Evolutionary conservation across 2,113 vertebrate species (phyloP), one percentile per base, ranked within the genome.

Genomic region (Protomyctophum bolini): DNA sequence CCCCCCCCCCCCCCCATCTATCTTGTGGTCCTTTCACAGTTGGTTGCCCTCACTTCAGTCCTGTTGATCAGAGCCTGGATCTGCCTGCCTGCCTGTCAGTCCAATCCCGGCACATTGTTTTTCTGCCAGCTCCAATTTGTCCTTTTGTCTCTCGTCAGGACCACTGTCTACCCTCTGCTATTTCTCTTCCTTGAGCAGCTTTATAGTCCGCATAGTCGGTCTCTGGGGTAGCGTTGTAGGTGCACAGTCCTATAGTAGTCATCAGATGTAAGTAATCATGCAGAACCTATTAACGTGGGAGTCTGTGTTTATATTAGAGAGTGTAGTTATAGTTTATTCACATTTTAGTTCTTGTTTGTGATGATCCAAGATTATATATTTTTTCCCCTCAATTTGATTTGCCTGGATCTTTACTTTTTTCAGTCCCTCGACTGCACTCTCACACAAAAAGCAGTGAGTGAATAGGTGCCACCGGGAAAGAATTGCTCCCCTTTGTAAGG

Each of bases 401-500:
- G 10, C 7, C 29, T 14, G 29, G 46, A 41, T 14, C 8, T 51
- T 52, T 55, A 12, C 6, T 8, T 11, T 56, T 5, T 41, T 10
- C 45, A n/a, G 7, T n/a, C 10, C 62, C 6, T 21, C 51, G 54
- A 59, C 33, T 11, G 71, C 10, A 2, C 48, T 50, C 57, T 12
- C 28, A 56, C 21, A 49, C 60, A 71, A 72, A 63, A 47, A 81
- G 65, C 60, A 66, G 66, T 73, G 68, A 81, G 57, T 48, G 66
- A 83, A 77, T 57, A 60, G 59, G 56, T 75, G 73, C 57, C 58
- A 54, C 60, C 11, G 6, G 21, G 68, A 63, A 76, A 75, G 64
- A 89, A 88, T 83, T 76, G 80, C 80, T 81, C 61, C 75, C 72
- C 76, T 87, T 91, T 86, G 78, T 87, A 81, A 83, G 63, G 61